Base-by-base conservation (phyloP, 2,888 invertebrate genomes). In the Anagyrus pseudococci region DNA sequence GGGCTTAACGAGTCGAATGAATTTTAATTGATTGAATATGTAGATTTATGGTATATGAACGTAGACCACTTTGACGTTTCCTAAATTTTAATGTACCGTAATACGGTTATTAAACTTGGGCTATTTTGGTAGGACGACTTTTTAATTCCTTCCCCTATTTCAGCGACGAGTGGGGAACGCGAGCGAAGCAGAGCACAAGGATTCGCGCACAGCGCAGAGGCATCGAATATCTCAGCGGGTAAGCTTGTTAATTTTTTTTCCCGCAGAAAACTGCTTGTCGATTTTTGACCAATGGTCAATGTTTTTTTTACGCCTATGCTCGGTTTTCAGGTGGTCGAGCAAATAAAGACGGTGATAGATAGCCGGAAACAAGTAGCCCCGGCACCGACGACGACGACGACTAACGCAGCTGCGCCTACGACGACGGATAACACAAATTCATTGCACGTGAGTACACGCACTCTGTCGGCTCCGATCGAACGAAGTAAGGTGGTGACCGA, bases 311-410 rank as follows among this genome's bases (percentile, higher is more conserved):
- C 1, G 4, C 25, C 25, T 20, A 33, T 58, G 25, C 15, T 59
- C 47, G 48, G 33, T 49, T 63, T 46, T 8, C 69, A 80, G 80
- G 78, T 79, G 69, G 73, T 80, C 69, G 79, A 80, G 71, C 80
- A 79, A 73, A 80, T 80, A 71, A 79, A 80, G 71, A 79, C 79
- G 58, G 79, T 76, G 66, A 78, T 79, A 72, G 79, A 80, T 72
- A 78, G 74, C 72, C 75, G 79, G 68, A 79, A 79, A 67, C 79
- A 80, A 67, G 71, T 75, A 64, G 75, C 76, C 61, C 73, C 75
- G 50, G 67, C 73, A 64, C 74, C 46, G 33, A 23, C 37, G 10
- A 19, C 53, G 20, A 46, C 50, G 22, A 46, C 47, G 15, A 26
- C 29, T 13, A 20, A 15, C 13, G 29, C 33, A 67, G 70, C 75